Evolutionary conservation across 1,140 invertebrate genomes (phyloP), one percentile per base, ranked within the genome.

Genomic region (Saccostrea echinata): DNA sequence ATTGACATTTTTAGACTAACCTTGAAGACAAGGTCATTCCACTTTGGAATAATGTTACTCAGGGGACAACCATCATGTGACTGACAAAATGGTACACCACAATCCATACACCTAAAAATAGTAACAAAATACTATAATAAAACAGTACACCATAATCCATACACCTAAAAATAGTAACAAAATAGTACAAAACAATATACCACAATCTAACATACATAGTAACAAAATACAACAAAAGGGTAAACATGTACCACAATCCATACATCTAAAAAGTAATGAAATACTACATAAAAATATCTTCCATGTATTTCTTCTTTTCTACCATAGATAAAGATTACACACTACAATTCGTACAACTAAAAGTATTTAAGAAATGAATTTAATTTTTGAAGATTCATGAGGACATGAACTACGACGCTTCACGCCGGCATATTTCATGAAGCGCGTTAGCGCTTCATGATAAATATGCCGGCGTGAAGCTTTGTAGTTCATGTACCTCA

Each of bases 11-110:
- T 3, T 16, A 30, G 3, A 89, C 89, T 90, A 90, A 95, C 95
- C 90, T 97, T 97, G 95, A 98, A 99, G 3, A 99, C 96, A 0
- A 99, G 96, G 95, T 99, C 98, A 95, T 99, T 99, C 98, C 98
- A 99, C 95, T 99, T 99, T 33, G 99, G 99, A 93, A 99, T 99
- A 87, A 99, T 99, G 94, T 99, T 99, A 71, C 98, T 98, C 21
- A 99, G 96, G 2, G 99, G 99, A 95, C 99, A 99, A 82, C 98
- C 99, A 93, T 99, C 97, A 91, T 97, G 97, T 53, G 98, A 98
- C 95, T 99, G 99, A 94, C 99, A 99, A 95, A 99, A 99, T 12
- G 99, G 99, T 35, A 99, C 98, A 35, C 99, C 99, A 95, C 99
- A 99, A 92, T 99, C 99, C 99, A 99, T 99, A 95, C 99, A 99